phyloP scores from a whole-genome alignment of 37 sponge, comb jelly and placozoan genomes.

The Halisarca cf. caerulea region DNA sequence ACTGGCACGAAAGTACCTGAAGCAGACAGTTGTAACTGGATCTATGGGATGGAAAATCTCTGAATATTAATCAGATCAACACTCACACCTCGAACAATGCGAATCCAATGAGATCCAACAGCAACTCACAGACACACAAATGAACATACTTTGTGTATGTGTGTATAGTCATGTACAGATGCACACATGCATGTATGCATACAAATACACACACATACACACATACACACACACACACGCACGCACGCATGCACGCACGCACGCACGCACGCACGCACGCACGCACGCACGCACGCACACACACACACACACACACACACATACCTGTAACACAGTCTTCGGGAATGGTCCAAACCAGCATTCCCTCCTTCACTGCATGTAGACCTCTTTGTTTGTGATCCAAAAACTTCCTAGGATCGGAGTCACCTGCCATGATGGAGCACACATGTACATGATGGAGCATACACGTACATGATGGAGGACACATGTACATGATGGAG shows the following conservation, averaged over 20 bases:
- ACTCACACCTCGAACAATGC: no score
- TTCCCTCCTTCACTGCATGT: neutral
- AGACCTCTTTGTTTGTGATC: conserved; percentile 12
- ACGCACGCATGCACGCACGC: neutral
- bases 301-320: conserved; percentile 4
- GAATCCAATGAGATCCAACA: neutral
- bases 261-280: neutral
- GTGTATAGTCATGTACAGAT: no score
- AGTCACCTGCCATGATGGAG: conserved; percentile 2
- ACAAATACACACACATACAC: conserved; percentile 1
- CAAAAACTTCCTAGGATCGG: neutral
- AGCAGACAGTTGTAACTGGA: conserved; percentile 7
- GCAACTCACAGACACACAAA: no score
- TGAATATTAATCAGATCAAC: no score
- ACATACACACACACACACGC: neutral
- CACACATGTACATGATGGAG: no score
- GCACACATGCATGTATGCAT: no score
- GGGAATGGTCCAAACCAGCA: neutral
- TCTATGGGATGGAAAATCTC: neutral
- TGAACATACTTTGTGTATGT: neutral
- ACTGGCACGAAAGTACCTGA: conserved; percentile 15
- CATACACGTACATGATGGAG: no score
- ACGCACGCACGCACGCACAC: conserved; percentile 14
- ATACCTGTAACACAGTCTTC: conserved; percentile 20
- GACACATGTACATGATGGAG: no score